These are phyloP conservation scores for Eupithecia vulgata DNA, from an alignment of 2,888 invertebrate genomes.

Conservation along the genomic window DNA sequence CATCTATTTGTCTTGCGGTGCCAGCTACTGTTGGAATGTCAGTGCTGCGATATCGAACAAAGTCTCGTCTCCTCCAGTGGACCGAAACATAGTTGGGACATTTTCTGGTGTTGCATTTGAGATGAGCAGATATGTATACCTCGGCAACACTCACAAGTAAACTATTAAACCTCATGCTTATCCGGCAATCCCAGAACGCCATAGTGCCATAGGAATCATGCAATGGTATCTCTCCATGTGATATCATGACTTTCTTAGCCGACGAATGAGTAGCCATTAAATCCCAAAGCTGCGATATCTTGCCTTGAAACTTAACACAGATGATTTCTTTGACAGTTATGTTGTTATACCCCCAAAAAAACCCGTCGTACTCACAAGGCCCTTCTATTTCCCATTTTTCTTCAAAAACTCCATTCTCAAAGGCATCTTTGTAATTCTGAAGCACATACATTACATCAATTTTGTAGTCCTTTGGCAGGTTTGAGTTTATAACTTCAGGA, in stretches of 20 bases:
- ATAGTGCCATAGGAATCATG: slow-evolving; percentile 94
- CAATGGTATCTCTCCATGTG: slow-evolving; percentile 93
- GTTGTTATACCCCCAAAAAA: slow-evolving; percentile 89
- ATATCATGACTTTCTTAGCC: slow-evolving; percentile 86
- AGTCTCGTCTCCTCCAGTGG: slow-evolving; percentile 96
- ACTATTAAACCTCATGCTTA: slow-evolving; percentile 95
- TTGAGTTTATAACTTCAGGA: background rate
- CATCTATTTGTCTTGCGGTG: slow-evolving; percentile 89
- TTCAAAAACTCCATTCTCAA: slow-evolving; percentile 90
- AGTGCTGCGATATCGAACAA: slow-evolving; percentile 88
- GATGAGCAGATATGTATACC: slow-evolving; percentile 77
- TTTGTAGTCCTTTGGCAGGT: slow-evolving; percentile 57
- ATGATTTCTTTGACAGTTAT: slow-evolving; percentile 86
- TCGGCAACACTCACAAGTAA: slow-evolving; percentile 87
- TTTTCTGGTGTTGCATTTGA: slow-evolving; percentile 59
- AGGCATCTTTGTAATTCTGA: slow-evolving; percentile 93
- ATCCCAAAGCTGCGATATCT: slow-evolving; percentile 85
- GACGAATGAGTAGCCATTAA: slow-evolving; percentile 77
- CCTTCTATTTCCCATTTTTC: slow-evolving; percentile 89
- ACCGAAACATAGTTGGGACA: slow-evolving; percentile 91
- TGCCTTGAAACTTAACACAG: slow-evolving; percentile 94
- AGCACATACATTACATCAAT: slow-evolving; percentile 92
- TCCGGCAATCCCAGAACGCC: slow-evolving; percentile 92
- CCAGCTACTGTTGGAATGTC: slow-evolving; percentile 91
- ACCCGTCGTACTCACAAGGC: slow-evolving; percentile 62